Percentiles rank a stretch among this genome's conserved stretches.
These are phyloP conservation scores for Eupithecia tripunctaria DNA, from an alignment of 2,888 invertebrate genomes.

Conservation along the genomic window DNA sequence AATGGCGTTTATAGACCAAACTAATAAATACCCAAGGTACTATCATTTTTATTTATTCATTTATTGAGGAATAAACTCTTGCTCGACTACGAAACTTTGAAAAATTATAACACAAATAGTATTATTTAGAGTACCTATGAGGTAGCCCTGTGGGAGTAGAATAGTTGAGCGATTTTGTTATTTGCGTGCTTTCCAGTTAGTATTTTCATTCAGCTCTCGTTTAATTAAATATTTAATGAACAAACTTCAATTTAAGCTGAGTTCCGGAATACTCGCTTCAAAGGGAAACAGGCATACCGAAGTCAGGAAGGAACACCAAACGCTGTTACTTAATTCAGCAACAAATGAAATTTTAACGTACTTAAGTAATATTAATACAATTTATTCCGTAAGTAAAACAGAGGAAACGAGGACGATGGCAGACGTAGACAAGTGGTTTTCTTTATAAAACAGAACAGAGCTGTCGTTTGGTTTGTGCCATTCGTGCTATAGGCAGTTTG, in stretches of 20 bases:
- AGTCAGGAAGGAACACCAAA: slow-evolving; percentile 29
- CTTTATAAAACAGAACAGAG: not conserved
- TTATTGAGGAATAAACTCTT: no score
- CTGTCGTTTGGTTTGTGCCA: not conserved
- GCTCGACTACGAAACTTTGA: not conserved
- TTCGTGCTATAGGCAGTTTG: not conserved
- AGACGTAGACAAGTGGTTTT: slow-evolving; percentile 15
- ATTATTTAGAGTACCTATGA: slow-evolving; percentile 6
- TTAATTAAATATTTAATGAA: slow-evolving; percentile 24
- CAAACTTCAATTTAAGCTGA: slow-evolving; percentile 17
- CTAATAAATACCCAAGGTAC: not conserved
- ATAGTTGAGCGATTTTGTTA: slow-evolving; percentile 1
- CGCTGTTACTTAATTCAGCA: slow-evolving; percentile 25
- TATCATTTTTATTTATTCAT: no score
- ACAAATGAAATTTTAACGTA: slow-evolving; percentile 34
- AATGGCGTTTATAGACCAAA: no score
- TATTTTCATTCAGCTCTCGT: slow-evolving; percentile 12
- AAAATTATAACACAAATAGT: slow-evolving; percentile 14
- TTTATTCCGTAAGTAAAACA: slow-evolving; percentile 40
- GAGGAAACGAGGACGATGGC: slow-evolving; percentile 42
- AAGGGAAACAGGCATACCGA: slow-evolving; percentile 25
- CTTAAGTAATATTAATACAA: slow-evolving; percentile 35
- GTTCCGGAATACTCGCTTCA: slow-evolving; percentile 23
- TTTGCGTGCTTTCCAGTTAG: not conserved
- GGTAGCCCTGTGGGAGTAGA: slow-evolving; percentile 6